phyloP scores from a whole-genome alignment of 2,888 invertebrate species.

The Amaurobius ferox region DNA sequence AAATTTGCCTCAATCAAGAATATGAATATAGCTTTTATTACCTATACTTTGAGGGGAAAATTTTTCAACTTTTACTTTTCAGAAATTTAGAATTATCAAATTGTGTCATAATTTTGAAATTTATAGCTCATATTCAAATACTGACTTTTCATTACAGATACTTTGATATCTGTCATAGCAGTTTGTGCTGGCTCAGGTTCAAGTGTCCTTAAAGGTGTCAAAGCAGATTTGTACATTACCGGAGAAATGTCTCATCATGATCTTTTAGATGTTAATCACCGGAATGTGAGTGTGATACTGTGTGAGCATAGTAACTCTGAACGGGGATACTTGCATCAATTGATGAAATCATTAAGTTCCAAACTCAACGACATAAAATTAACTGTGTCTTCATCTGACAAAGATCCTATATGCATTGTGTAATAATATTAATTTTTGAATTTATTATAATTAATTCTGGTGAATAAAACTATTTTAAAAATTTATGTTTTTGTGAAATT shows the following conservation, averaged over 20 bases:
- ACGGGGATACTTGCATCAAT: conserved; percentile 82
- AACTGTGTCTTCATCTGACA: conserved; percentile 67
- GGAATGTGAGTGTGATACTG: conserved; percentile 87
- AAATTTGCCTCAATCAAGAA: no score
- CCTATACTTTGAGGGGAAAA: no score
- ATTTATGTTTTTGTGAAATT: no score
- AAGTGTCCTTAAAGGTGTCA: conserved; percentile 84
- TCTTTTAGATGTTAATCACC: conserved; percentile 89
- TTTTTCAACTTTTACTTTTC: no score
- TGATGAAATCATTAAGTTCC: conserved; percentile 27
- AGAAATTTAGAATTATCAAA: no score
- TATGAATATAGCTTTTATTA: no score
- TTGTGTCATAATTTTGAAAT: no score
- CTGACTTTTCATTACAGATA: conserved; percentile 53
- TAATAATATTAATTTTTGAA: conserved; percentile 24
- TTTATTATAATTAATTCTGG: background rate
- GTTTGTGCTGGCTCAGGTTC: conserved; percentile 94
- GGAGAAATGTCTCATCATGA: conserved; percentile 97
- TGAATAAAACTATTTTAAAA: background rate
- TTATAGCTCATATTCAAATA: no score
- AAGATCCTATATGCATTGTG: conserved; percentile 72
- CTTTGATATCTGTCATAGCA: conserved; percentile 81
- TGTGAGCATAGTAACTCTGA: conserved; percentile 97
- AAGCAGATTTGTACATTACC: conserved; percentile 90
- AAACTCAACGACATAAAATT: conserved; percentile 52